Evolutionary conservation across 2,797 vertebrate species (phyloP), one percentile per base, ranked within the genome.

Genomic region (Harpagifer antarcticus): DNA sequence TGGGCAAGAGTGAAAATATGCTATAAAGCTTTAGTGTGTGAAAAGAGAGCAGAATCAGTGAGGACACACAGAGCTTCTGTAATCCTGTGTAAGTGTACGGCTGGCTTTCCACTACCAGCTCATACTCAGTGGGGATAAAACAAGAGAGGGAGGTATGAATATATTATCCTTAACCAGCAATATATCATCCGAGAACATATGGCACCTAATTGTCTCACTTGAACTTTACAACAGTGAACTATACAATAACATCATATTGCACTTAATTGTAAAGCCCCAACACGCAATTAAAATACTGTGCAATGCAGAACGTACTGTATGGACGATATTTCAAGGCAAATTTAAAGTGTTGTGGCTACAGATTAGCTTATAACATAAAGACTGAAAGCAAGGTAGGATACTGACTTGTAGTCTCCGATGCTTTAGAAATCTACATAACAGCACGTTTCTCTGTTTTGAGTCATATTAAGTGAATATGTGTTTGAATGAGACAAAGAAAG

Each of bases 31-130:
- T 70, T 1, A n/a, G 52, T 72, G 70, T 79, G 61, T 70, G 64
- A 79, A 37, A 72, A 85, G 64, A 77, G 70, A 81, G 59, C 57
- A 83, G 83, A 75, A 83, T 84, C 64, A 83, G 75, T 48, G 56
- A 87, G 83, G 78, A 88, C 77, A 85, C 55, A 74, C 42, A 60
- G 61, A 64, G 67, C 62, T 78, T 54, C 72, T 86, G 88, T 88
- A 89, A 91, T 92, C 72, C 78, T 58, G 72, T 47, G n/a, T 74
- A 75, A 86, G 79, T 81, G 59, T 68, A 73, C 64, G 81, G 69
- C 62, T 82, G 71, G 86, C 83, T 72, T 69, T 85, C 63, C 40
- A 20, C 70, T 53, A 48, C 13, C 54, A 70, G 17, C 27, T 74
- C 61, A 58, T 15, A 63, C 57, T 72, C 70, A 62, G 56, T 19